Conservation (phyloP, 1,140 invertebrate species). For the Musca domestica region DNA sequence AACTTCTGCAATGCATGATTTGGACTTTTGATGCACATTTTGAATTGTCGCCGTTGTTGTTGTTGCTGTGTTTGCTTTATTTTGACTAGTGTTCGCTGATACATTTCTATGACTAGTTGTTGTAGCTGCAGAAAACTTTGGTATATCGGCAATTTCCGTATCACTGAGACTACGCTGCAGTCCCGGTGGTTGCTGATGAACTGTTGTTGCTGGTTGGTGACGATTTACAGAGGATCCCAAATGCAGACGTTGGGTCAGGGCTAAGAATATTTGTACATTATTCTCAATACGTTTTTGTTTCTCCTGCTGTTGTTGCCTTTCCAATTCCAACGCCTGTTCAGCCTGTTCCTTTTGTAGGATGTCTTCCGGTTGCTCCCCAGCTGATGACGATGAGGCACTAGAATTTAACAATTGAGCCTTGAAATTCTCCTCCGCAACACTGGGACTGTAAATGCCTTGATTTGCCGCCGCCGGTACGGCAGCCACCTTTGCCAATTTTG, state of each 20-base stretch:
- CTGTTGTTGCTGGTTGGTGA: neutral
- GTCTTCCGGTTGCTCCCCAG: neutral
- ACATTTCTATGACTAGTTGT: no score
- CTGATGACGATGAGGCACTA: neutral
- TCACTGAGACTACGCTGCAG: conserved; percentile 23
- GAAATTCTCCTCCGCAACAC: conserved; percentile 24
- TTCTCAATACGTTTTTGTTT: conserved; percentile 1
- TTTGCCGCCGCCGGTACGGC: neutral
- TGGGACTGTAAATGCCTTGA: conserved; percentile 21
- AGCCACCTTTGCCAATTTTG: no score
- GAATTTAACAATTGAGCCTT: neutral
- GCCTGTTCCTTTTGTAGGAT: neutral
- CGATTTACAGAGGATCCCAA: neutral
- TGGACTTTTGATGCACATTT: neutral
- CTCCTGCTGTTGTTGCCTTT: neutral
- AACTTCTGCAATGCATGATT: conserved; percentile 2
- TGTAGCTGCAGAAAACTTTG: neutral
- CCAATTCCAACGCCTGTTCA: neutral
- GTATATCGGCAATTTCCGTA: conserved; percentile 17
- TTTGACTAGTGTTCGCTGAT: conserved; percentile 17
- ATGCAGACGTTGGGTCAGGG: neutral
- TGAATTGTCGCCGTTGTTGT: neutral
- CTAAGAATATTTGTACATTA: conserved; percentile 23
- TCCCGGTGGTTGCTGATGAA: neutral
- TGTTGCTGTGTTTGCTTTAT: conserved; percentile 1